Percentiles rank a stretch among this genome's conserved stretches.
Conservation (phyloP, 2,797 vertebrate species). For the Pseudochirops corinnae region DNA sequence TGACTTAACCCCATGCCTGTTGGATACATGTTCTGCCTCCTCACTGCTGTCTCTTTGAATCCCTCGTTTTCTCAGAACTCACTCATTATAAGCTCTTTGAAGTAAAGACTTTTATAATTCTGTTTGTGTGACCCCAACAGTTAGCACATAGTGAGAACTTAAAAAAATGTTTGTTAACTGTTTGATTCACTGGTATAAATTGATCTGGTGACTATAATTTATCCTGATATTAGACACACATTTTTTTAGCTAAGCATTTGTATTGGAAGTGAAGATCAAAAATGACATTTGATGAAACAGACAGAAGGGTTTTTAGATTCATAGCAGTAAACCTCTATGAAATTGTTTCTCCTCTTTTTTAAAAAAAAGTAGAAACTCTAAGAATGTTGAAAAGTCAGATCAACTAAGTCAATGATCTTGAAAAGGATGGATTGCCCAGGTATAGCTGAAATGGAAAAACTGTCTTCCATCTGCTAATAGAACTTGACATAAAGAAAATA, state of each 20-base stretch:
- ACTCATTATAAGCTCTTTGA: not conserved
- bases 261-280: not conserved
- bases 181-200: not conserved
- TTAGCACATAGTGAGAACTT: not conserved
- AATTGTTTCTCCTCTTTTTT: not conserved
- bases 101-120: not conserved
- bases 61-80: not conserved
- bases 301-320: not conserved
- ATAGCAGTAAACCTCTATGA: not conserved
- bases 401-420: not conserved
- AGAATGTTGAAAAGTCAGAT: not conserved
- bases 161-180: not conserved
- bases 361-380: not conserved
- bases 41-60: not conserved
- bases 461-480: not conserved
- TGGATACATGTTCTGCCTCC: not conserved
- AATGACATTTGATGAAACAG: not conserved
- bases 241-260: not conserved
- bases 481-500: not conserved
- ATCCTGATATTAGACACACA: not conserved
- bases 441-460: not conserved
- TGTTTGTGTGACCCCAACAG: not conserved
- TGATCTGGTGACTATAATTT: not conserved
- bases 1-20: not conserved
- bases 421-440: not conserved